Evolutionary conservation across 2,113 vertebrate genomes (phyloP).

Genomic region (Bothrops jararaca): DNA sequence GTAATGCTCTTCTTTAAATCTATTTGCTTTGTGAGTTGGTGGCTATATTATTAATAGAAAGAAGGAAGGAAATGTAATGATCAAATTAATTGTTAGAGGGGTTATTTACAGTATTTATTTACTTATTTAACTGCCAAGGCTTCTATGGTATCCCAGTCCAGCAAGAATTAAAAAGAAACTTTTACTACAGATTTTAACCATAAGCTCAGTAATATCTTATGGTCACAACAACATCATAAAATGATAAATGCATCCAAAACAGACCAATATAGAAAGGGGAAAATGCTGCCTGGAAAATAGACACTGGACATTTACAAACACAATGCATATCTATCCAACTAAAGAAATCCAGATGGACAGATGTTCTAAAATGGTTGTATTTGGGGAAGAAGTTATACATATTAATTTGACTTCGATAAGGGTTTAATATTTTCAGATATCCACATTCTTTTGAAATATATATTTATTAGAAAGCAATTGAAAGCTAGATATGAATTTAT

Average conservation of each 20-base stretch:
- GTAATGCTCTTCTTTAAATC: neutral
- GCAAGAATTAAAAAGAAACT: neutral
- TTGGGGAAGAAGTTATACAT: neutral
- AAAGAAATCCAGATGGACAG: neutral
- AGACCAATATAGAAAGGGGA: neutral
- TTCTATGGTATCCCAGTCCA: neutral
- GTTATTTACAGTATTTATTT: neutral
- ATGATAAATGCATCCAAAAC: neutral
- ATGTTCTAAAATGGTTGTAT: neutral
- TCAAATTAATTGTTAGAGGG: neutral
- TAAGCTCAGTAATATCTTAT: neutral
- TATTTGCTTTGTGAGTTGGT: neutral
- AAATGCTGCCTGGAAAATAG: neutral
- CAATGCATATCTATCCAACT: neutral
- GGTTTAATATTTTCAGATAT: neutral
- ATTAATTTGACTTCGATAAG: neutral
- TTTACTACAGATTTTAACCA: neutral
- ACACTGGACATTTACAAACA: neutral
- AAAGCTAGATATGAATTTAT: neutral
- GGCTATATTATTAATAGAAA: neutral
- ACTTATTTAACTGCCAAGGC: neutral
- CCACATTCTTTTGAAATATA: neutral
- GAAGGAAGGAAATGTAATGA: neutral
- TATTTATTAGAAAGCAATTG: neutral
- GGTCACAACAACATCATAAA: neutral